A percentile compares a stretch with the other conserved stretches of the same genome.
Conservation (phyloP, 2,113 vertebrate genomes). For the Sebastes schlegelii region DNA sequence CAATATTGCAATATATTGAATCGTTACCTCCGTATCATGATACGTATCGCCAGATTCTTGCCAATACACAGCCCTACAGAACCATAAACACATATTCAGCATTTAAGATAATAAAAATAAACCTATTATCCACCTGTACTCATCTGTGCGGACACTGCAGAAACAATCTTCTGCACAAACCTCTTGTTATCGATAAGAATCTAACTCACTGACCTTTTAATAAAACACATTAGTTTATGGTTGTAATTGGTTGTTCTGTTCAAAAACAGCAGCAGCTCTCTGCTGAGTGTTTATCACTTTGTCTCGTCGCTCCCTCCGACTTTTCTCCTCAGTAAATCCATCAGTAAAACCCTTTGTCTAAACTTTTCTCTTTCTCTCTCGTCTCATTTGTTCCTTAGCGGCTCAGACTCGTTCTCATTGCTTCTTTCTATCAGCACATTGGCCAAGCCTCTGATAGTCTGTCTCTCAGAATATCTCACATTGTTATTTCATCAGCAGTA, state of each 20-base stretch:
- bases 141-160: not conserved
- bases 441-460: constrained; percentile 46
- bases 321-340: constrained; percentile 44
- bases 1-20: too few relatives aligned
- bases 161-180: not conserved
- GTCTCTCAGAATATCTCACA: constrained; percentile 58
- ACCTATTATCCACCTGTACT: not conserved
- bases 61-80: too few relatives aligned
- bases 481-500: constrained; percentile 33
- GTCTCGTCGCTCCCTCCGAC: constrained; percentile 29
- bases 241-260: constrained; percentile 12
- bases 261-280: not conserved
- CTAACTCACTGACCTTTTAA: constrained; percentile 20
- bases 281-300: constrained; percentile 32
- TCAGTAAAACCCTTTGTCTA: constrained; percentile 34
- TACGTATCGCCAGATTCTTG: too few relatives aligned
- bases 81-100: not conserved
- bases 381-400: constrained; percentile 46
- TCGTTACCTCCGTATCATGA: too few relatives aligned
- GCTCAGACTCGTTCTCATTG: constrained; percentile 47
- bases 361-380: constrained; percentile 50
- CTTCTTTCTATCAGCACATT: constrained; percentile 53
- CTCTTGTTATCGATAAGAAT: not conserved
- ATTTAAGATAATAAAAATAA: not conserved
- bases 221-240: not conserved